Conservation (phyloP, 1,140 invertebrate genomes). For the Littorina saxatilis region DNA sequence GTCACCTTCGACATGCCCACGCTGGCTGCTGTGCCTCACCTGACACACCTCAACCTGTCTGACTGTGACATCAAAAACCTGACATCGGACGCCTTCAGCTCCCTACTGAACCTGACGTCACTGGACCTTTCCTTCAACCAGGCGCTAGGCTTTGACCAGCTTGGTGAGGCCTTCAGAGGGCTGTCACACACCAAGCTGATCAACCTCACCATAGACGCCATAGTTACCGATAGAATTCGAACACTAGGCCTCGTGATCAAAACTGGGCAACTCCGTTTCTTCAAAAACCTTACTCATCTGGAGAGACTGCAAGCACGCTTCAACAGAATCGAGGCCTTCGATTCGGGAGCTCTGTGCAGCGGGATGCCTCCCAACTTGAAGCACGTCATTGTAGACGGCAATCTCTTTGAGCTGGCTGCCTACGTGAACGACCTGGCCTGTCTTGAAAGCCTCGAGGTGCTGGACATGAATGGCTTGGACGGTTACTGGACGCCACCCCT, state of each 20-base stretch:
- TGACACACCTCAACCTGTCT: slow-evolving; percentile 42
- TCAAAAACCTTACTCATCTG: slow-evolving; percentile 25
- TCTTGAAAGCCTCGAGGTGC: slow-evolving; percentile 2
- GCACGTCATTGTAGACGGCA: background rate
- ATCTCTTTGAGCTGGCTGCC: slow-evolving; percentile 3
- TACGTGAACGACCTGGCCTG: slow-evolving; percentile 27
- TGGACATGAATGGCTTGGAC: slow-evolving; percentile 7
- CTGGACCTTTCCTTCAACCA: slow-evolving; percentile 40
- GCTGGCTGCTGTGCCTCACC: background rate
- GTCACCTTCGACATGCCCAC: background rate
- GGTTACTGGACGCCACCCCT: slow-evolving; percentile 25
- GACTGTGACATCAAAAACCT: slow-evolving; percentile 32
- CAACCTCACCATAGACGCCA: slow-evolving; percentile 8
- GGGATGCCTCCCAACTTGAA: slow-evolving; percentile 21
- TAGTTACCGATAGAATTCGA: slow-evolving; percentile 11
- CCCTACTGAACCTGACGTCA: slow-evolving; percentile 4
- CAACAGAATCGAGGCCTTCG: slow-evolving; percentile 14
- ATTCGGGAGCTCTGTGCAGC: background rate
- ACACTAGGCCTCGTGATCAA: slow-evolving; percentile 13
- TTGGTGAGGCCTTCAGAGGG: slow-evolving; percentile 24
- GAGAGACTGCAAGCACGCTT: background rate
- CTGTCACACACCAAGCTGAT: slow-evolving; percentile 35
- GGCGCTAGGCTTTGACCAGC: slow-evolving; percentile 20
- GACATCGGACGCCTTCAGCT: slow-evolving; percentile 22
- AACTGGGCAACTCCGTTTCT: slow-evolving; percentile 16